These are phyloP conservation scores for Heteronetta atricapilla DNA, from an alignment of 2,113 vertebrate genomes.

Conservation along the genomic window DNA sequence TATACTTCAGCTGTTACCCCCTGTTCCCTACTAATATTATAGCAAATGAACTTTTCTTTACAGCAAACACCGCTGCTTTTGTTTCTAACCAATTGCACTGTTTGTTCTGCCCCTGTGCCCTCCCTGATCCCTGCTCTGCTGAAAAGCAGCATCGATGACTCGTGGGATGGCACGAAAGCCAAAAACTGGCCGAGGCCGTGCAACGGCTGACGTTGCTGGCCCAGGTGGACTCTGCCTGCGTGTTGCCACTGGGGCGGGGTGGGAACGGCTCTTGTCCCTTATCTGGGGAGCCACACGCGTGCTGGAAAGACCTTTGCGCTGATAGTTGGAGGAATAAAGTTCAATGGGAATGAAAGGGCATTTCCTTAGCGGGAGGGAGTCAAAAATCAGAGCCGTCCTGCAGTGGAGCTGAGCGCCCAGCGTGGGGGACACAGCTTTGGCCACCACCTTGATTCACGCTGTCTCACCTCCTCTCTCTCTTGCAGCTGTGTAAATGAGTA, in stretches of 20 bases:
- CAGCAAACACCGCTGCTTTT: background rate
- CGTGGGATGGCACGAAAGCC: accelerated
- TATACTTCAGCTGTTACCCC: background rate
- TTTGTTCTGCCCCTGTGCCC: background rate
- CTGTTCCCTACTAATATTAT: background rate
- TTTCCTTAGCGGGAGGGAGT: background rate
- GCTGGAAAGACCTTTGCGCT: conserved; percentile 35
- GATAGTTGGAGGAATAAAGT: conserved; percentile 71
- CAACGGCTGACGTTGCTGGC: background rate
- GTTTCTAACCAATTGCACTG: background rate
- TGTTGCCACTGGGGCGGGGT: accelerated
- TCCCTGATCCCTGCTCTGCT: background rate
- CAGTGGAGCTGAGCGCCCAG: background rate
- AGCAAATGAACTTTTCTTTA: background rate
- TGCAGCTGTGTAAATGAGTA: conserved; percentile 92
- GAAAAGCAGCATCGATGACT: background rate
- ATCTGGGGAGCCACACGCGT: background rate
- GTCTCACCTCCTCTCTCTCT: background rate
- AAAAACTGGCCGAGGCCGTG: accelerated
- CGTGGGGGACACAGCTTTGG: background rate
- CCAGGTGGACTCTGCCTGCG: background rate
- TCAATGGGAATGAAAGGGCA: background rate
- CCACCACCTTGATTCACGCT: background rate
- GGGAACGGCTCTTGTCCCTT: background rate
- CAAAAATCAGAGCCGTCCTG: background rate